Evolutionary conservation across 2,113 vertebrate genomes (phyloP).

Genomic region (Nycticorax nycticorax): DNA sequence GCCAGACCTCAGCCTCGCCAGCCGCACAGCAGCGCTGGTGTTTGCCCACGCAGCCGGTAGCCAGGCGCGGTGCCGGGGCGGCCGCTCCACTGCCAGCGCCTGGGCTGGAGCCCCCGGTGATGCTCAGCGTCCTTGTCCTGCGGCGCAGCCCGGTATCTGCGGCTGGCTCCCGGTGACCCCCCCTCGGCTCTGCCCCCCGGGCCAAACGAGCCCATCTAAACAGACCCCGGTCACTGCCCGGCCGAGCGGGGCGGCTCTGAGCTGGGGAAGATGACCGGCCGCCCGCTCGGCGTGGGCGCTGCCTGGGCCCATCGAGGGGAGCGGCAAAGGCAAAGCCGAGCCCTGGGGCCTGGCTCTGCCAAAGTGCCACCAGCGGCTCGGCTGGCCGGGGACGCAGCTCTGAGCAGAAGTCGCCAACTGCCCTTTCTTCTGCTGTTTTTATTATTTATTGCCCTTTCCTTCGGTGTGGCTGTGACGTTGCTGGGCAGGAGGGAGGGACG

Average conservation of each 20-base stretch:
- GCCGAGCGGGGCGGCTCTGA: not conserved
- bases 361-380: accelerated
- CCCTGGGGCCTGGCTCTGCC: not conserved
- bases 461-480: not conserved
- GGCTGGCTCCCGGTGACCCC: not conserved
- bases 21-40: accelerated
- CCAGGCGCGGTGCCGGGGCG: not conserved
- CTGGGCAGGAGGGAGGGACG: not conserved
- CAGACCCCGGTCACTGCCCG: accelerated
- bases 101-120: not conserved
- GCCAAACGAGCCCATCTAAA: not conserved
- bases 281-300: not conserved
- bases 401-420: not conserved
- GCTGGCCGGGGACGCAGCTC: not conserved
- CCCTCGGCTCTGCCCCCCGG: not conserved
- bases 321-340: not conserved
- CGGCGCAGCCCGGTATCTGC: not conserved
- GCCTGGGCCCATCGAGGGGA: not conserved
- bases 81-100: not conserved
- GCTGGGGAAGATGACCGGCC: not conserved
- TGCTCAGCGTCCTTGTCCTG: no score
- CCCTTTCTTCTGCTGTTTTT: not conserved
- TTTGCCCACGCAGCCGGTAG: no score
- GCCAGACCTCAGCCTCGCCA: accelerated
- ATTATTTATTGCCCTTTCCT: not conserved